A percentile compares a stretch with the other conserved stretches of the same genome.
Conservation (phyloP, 2,113 vertebrate species). For the Cephalopterus ornatus region DNA sequence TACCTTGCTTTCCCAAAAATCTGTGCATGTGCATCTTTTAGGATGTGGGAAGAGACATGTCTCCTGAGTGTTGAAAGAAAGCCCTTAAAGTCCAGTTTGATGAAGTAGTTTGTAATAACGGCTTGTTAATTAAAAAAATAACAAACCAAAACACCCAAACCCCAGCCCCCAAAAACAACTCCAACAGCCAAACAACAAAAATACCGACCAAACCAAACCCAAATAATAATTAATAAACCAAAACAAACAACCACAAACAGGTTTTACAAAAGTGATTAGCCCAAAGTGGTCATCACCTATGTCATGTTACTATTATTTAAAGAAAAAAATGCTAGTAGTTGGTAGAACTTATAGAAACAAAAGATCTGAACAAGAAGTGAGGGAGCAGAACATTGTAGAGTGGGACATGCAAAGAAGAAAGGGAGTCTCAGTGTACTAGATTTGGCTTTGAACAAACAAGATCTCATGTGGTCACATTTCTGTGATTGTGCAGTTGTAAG, state of each 20-base stretch:
- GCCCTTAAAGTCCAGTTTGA: neutral
- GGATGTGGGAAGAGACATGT: neutral
- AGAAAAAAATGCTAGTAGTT: neutral
- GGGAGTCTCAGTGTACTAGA: neutral
- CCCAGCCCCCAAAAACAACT: accelerated
- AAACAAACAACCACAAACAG: accelerated
- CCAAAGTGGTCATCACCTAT: neutral
- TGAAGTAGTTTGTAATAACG: neutral
- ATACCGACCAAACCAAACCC: neutral
- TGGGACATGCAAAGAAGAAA: neutral
- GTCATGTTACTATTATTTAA: neutral
- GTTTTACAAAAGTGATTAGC: neutral
- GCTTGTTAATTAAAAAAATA: neutral
- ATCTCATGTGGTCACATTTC: neutral
- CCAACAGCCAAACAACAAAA: neutral
- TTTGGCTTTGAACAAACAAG: neutral
- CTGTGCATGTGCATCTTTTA: neutral
- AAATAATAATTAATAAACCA: neutral
- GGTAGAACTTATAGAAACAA: neutral
- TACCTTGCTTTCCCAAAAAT: neutral
- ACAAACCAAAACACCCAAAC: neutral
- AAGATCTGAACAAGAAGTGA: neutral
- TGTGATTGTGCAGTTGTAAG: neutral
- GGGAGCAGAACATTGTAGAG: neutral
- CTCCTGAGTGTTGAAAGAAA: neutral